Evolutionary conservation across 2,797 vertebrate species (phyloP), one percentile per base, ranked within the genome.

Genomic region (Rhinoraja longicauda): DNA sequence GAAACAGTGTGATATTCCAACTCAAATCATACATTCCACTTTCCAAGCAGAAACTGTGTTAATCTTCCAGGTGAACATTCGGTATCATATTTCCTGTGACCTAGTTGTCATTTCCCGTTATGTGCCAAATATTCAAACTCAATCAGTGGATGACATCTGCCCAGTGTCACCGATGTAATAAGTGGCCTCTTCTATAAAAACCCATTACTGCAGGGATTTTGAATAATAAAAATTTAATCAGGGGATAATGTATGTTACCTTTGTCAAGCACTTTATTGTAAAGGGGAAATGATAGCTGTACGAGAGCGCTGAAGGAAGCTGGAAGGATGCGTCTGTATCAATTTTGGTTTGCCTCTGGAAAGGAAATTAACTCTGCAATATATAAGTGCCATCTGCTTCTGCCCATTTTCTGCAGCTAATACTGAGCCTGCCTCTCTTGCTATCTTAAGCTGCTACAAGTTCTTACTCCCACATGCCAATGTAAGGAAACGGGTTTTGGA

Each of bases 221-320:
- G 84, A 88, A 88, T 88, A 36, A 88, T 88, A 88, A 88, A 88
- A 88, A 88, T 88, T 67, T 88, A 88, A 88, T 67, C 84, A 88
- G 17, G n/a, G 84, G n/a, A 88, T 88, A 88, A 88, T 84, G 81
- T 84, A 62, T 59, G 53, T 84, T 81, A 84, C 57, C 81, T 84
- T 84, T 84, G 84, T 59, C 81, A 84, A 84, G 81, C 81, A 84
- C 81, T 84, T 84, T 84, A 84, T 62, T 84, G 81, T 84, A 84
- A 84, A 84, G 53, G 81, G 53, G 53, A 84, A 84, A 59, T 88
- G n/a, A 62, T 84, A 88, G 59, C 57, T 64, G 84, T 32, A 9
- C 59, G 19, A 62, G 84, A 88, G 88, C n/a, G 32, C 36, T 67
- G 84, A 67, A 53, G 62, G 62, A 19, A 88, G n/a, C 84, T 62